phyloP scores from a whole-genome alignment of 2,797 vertebrate genomes.

The Octomys mimax region DNA sequence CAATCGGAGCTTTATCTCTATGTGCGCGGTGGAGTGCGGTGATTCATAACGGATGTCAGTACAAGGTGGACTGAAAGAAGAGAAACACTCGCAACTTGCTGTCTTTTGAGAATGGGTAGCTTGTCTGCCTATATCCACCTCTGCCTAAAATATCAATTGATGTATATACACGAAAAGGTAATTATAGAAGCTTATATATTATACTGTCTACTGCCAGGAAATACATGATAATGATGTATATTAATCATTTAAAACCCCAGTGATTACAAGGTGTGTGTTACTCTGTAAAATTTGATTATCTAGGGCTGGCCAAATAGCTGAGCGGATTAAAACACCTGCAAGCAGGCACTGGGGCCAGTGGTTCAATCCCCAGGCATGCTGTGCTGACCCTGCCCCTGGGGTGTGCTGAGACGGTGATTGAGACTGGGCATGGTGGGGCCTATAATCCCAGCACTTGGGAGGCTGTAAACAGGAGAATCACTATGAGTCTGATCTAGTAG shows the following conservation, averaged over 20 bases:
- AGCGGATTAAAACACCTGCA: too few species aligned
- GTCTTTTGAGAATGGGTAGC: background rate
- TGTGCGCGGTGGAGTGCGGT: accelerated
- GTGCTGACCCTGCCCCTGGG: too few species aligned
- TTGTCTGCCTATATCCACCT: background rate
- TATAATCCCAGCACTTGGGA: too few species aligned
- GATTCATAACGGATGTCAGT: background rate
- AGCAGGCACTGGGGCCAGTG: too few species aligned
- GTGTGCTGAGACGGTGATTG: too few species aligned
- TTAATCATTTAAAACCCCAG: background rate
- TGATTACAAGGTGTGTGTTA: background rate
- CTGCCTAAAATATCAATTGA: background rate
- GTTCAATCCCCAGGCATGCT: too few species aligned
- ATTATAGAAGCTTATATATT: background rate
- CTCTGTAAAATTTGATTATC: background rate
- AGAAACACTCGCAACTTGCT: background rate
- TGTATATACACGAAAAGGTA: background rate
- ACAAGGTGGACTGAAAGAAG: background rate
- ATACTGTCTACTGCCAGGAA: background rate
- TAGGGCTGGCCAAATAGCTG: too few species aligned
- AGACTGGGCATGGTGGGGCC: too few species aligned
- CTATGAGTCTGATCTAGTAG: too few species aligned
- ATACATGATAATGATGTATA: background rate
- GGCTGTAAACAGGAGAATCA: too few species aligned
- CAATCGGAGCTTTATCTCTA: background rate